Evolutionary conservation across 2,888 invertebrate species (phyloP).

Genomic region (Chymomyza fuscimana): DNA sequence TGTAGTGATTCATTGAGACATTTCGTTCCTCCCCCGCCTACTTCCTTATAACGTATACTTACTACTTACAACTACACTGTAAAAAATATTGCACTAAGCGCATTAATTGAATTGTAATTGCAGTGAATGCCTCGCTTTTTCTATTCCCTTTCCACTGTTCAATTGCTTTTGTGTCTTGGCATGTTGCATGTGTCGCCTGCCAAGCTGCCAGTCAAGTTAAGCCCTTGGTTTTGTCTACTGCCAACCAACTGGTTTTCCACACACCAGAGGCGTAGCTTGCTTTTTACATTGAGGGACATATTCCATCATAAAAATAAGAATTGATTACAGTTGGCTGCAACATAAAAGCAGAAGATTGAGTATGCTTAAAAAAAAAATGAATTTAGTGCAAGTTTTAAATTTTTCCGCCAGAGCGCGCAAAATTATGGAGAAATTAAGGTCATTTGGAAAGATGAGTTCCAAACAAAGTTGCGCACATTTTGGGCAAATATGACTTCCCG

Average conservation of each 20-base stretch:
- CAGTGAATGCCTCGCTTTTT: slow-evolving; percentile 23
- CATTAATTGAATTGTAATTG: slow-evolving; percentile 74
- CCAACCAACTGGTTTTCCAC: slow-evolving; percentile 52
- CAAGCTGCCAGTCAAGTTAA: slow-evolving; percentile 35
- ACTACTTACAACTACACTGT: slow-evolving; percentile 38
- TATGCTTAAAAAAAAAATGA: too few species aligned
- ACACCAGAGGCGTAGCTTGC: slow-evolving; percentile 4
- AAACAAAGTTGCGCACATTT: too few species aligned
- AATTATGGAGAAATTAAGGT: too few species aligned
- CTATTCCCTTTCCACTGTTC: neutral
- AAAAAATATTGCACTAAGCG: slow-evolving; percentile 64
- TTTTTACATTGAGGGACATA: too few species aligned
- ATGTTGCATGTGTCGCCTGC: slow-evolving; percentile 10
- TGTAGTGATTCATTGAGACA: neutral
- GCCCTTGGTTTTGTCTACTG: neutral
- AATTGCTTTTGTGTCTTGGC: slow-evolving; percentile 4
- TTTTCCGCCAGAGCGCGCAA: too few species aligned
- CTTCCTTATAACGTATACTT: slow-evolving; percentile 49
- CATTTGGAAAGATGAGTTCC: too few species aligned
- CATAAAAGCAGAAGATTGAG: too few species aligned
- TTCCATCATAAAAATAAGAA: too few species aligned
- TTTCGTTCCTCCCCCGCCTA: slow-evolving; percentile 9
- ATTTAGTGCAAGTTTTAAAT: too few species aligned
- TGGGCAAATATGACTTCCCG: too few species aligned
- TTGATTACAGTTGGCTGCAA: too few species aligned